A percentile compares a stretch with the other conserved stretches of the same genome.
Evolutionary conservation across 2,888 invertebrate genomes (phyloP).

Genomic region (Acrocyrtus sp.): DNA sequence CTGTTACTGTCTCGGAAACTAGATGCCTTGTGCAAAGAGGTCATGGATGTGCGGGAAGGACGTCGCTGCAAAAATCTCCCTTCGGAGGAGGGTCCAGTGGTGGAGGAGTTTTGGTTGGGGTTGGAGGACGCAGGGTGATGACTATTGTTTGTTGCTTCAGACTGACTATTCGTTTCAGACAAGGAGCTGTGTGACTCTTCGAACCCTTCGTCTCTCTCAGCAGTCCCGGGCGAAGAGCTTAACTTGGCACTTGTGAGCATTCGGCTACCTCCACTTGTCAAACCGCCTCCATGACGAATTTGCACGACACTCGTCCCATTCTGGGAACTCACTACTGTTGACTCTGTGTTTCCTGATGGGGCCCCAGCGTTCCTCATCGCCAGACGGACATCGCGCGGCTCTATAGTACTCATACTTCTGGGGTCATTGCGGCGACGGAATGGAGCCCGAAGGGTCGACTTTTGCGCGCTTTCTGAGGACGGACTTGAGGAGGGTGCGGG

Average conservation of each 20-base stretch:
- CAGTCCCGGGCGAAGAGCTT: conserved; percentile 58
- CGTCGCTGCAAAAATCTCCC: conserved; percentile 63
- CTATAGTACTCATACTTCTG: conserved; percentile 57
- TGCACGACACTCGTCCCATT: conserved; percentile 53
- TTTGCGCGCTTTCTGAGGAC: neutral
- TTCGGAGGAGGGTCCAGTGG: conserved; percentile 61
- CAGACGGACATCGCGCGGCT: conserved; percentile 56
- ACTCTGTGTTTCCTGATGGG: neutral
- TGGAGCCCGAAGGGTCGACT: conserved; percentile 36
- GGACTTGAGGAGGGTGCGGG: no score
- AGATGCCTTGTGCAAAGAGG: conserved; percentile 19
- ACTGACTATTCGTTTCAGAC: conserved; percentile 87
- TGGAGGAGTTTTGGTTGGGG: conserved; percentile 16
- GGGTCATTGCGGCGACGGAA: conserved; percentile 51
- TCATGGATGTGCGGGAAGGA: conserved; percentile 32
- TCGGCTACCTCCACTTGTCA: conserved; percentile 22
- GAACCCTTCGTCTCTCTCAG: conserved; percentile 88
- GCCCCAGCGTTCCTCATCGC: conserved; percentile 50
- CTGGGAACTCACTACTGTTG: conserved; percentile 25
- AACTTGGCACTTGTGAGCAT: conserved; percentile 47
- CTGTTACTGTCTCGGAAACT: conserved; percentile 45
- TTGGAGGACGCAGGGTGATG: neutral
- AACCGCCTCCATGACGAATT: conserved; percentile 32
- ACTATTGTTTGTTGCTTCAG: conserved; percentile 70
- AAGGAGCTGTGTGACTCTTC: conserved; percentile 90